These are phyloP conservation scores for Hapalemur alaotrensis DNA, from an alignment of 2,797 vertebrate genomes.

Conservation along the genomic window DNA sequence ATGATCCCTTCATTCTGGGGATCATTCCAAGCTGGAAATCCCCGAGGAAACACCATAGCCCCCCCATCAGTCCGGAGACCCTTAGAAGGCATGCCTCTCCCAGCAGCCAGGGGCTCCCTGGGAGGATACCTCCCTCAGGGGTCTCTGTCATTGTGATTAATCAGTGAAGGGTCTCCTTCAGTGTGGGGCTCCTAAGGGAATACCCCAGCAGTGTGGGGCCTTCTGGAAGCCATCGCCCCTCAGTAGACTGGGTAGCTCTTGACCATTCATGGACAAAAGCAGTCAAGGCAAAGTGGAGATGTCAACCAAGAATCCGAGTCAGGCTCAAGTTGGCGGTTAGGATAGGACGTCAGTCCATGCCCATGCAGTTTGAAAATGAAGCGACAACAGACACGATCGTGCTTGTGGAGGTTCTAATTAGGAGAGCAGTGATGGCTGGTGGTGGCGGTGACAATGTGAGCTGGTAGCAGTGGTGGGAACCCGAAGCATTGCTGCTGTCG, in stretches of 20 bases:
- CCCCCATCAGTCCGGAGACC: background rate
- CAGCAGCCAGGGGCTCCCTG: background rate
- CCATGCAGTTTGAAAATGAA: background rate
- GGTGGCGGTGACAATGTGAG: background rate
- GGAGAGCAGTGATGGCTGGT: background rate
- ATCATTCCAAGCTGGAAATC: background rate
- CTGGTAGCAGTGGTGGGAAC: background rate
- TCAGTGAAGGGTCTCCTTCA: background rate
- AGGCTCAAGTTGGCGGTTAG: background rate
- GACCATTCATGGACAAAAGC: background rate
- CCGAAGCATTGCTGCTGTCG: background rate
- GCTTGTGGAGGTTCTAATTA: background rate
- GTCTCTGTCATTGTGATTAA: background rate
- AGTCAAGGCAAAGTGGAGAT: background rate
- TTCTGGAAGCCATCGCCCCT: background rate
- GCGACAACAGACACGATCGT: background rate
- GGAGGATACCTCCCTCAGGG: background rate
- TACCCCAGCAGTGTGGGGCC: too few relatives aligned
- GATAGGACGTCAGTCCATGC: background rate
- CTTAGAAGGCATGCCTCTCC: background rate
- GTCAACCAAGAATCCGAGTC: background rate
- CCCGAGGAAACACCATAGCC: background rate
- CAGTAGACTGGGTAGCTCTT: background rate
- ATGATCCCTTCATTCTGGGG: background rate
- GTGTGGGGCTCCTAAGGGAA: background rate